phyloP scores from a whole-genome alignment of 2,888 invertebrate genomes.

The Eupithecia vulgata region DNA sequence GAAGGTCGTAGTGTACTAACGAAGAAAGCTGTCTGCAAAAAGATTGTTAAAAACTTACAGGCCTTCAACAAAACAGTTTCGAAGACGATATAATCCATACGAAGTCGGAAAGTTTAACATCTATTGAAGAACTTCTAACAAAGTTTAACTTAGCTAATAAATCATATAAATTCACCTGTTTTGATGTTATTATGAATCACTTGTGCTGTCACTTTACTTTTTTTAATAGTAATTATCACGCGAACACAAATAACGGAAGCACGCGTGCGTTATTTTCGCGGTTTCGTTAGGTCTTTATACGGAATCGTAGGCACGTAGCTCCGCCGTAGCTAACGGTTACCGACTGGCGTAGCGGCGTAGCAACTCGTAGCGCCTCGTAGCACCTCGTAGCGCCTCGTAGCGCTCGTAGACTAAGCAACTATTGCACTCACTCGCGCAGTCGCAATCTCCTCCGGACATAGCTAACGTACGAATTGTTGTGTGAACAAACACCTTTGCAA shows the following conservation, averaged over 20 bases:
- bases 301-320: constrained; percentile 43
- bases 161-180: constrained; percentile 71
- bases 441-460: constrained; percentile 56
- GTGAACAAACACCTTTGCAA: constrained; percentile 47
- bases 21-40: not conserved
- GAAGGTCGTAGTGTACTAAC: not conserved
- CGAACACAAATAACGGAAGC: constrained; percentile 62
- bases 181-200: constrained; percentile 74
- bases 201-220: constrained; percentile 63
- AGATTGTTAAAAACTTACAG: constrained; percentile 33
- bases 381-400: constrained; percentile 41
- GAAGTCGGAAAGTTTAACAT: constrained; percentile 43
- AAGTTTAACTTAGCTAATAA: constrained; percentile 58
- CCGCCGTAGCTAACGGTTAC: constrained; percentile 58
- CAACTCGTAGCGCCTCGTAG: constrained; percentile 38
- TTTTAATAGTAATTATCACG: constrained; percentile 66
- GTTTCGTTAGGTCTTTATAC: constrained; percentile 36
- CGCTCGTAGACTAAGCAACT: constrained; percentile 32
- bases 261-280: constrained; percentile 38
- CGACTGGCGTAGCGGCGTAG: constrained; percentile 62
- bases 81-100: constrained; percentile 43
- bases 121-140: constrained; percentile 57
- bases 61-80: constrained; percentile 33
- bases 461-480: constrained; percentile 45
- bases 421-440: constrained; percentile 73